Percentiles rank a stretch among this genome's conserved stretches.
phyloP scores from a whole-genome alignment of 2,888 invertebrate genomes.

The Clistopyga incitator region DNA sequence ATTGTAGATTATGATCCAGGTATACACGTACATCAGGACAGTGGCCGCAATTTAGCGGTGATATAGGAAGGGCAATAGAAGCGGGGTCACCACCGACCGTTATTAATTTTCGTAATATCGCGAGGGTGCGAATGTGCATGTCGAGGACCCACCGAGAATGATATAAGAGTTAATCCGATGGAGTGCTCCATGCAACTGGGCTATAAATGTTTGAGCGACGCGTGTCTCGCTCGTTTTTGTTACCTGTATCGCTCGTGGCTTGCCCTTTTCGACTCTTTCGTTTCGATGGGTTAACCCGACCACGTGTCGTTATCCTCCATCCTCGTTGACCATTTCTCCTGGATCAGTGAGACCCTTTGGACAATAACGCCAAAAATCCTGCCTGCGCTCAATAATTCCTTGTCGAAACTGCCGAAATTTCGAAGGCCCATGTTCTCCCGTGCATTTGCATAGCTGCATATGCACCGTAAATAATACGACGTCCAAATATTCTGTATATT shows the following conservation, averaged over 20 bases:
- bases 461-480: conserved; percentile 65
- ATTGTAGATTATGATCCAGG: conserved; percentile 48
- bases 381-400: conserved; percentile 12
- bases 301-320: not conserved
- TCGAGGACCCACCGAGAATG: conserved; percentile 50
- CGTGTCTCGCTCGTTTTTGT: not conserved
- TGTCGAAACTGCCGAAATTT: conserved; percentile 23
- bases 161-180: conserved; percentile 69
- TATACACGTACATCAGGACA: conserved; percentile 34
- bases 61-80: conserved; percentile 44
- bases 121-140: conserved; percentile 23
- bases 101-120: conserved; percentile 67
- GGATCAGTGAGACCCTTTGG: conserved; percentile 12
- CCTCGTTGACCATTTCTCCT: not conserved
- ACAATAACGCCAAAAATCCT: conserved; percentile 20
- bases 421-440: not conserved
- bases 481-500: conserved; percentile 50
- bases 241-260: not conserved
- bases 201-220: not conserved
- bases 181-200: conserved; percentile 52
- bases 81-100: conserved; percentile 52
- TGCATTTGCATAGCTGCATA: conserved; percentile 66
- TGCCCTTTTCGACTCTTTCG: conserved; percentile 28
- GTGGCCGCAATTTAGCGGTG: conserved; percentile 20
- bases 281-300: conserved; percentile 19